These are phyloP conservation scores for Sciurus vulgaris DNA, from an alignment of 2,797 vertebrate genomes.

Conservation along the genomic window DNA sequence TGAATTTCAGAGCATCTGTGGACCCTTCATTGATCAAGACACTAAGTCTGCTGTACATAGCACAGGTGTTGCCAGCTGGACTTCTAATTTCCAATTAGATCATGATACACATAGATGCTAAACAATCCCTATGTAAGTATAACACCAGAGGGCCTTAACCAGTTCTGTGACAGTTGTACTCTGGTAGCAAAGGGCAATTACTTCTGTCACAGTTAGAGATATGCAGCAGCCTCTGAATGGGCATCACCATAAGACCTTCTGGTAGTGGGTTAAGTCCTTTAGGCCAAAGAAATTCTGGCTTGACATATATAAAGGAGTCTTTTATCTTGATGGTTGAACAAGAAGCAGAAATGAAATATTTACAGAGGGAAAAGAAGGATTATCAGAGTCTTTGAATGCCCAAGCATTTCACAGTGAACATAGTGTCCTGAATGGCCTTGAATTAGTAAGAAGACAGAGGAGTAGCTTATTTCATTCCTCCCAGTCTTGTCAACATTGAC, in stretches of 20 bases:
- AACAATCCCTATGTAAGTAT: neutral
- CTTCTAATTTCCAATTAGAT: slow-evolving; percentile 18
- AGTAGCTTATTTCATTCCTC: neutral
- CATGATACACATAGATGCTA: neutral
- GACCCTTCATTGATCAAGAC: slow-evolving; percentile 49
- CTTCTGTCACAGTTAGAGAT: neutral
- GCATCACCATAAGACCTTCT: neutral
- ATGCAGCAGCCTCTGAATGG: neutral
- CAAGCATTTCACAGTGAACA: neutral
- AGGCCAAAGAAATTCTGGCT: neutral
- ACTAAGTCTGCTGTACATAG: slow-evolving; percentile 46
- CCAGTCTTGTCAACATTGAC: neutral
- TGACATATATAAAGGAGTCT: neutral
- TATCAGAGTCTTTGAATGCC: neutral
- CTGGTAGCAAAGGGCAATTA: neutral
- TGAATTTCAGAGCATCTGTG: slow-evolving; percentile 62
- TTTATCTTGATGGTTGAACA: neutral
- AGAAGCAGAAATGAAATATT: neutral
- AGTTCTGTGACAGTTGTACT: neutral
- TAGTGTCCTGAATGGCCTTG: neutral
- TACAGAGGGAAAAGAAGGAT: neutral
- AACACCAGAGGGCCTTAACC: neutral
- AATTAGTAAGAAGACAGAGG: neutral
- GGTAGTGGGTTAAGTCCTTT: neutral
- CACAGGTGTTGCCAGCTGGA: neutral